A percentile compares a stretch with the other conserved stretches of the same genome.
Conservation (phyloP, 2,888 invertebrate species). For the Pristionchus maxplancki region DNA sequence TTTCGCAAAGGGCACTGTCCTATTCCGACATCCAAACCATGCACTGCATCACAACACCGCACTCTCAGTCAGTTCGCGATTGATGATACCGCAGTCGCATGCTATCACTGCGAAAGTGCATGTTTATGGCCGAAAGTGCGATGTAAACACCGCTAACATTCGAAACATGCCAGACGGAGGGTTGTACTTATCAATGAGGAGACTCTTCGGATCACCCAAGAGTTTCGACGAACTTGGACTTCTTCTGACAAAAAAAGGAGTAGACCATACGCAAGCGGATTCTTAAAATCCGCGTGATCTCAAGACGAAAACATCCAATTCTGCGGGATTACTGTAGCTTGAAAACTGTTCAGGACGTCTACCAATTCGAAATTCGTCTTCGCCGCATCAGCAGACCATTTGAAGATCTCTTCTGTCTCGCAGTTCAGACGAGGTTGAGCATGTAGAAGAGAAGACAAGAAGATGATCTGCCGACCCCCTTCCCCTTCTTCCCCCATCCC, state of each 20-base stretch:
- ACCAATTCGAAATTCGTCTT: slow-evolving; percentile 62
- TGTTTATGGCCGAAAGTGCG: neutral
- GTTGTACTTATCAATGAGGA: slow-evolving; percentile 11
- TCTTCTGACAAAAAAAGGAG: neutral
- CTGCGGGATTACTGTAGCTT: neutral
- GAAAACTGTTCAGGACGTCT: slow-evolving; percentile 41
- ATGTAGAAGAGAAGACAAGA: slow-evolving; percentile 54
- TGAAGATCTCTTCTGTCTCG: slow-evolving; percentile 70
- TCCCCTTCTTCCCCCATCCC: neutral
- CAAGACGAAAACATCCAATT: neutral
- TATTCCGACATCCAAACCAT: slow-evolving; percentile 30
- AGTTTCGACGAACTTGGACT: neutral
- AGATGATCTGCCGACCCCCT: neutral
- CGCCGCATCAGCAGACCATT: slow-evolving; percentile 67
- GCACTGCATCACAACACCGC: slow-evolving; percentile 4
- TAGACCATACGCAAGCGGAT: neutral
- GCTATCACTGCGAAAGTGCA: neutral
- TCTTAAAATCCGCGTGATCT: neutral
- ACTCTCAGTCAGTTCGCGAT: neutral
- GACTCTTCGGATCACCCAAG: neutral
- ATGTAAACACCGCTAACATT: neutral
- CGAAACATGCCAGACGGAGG: neutral
- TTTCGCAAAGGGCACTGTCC: slow-evolving; percentile 16
- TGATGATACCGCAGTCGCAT: neutral
- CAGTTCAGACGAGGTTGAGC: slow-evolving; percentile 69